Percentiles rank a stretch among this genome's conserved stretches.
Evolutionary conservation across 2,113 vertebrate species (phyloP).

Genomic region (Trematocara unimaculatum): DNA sequence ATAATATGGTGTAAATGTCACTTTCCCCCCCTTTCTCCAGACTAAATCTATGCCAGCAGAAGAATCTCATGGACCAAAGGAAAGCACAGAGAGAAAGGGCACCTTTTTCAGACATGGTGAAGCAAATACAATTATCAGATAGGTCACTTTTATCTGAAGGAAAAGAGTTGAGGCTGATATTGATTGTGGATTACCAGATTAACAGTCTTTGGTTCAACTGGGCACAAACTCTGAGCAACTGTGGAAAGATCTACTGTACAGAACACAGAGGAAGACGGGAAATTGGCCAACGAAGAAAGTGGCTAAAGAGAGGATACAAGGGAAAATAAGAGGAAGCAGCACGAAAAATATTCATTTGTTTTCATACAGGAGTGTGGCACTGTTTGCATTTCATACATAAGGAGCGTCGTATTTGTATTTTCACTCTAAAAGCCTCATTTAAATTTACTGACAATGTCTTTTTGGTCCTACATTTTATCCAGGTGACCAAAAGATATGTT

Average conservation of each 20-base stretch:
- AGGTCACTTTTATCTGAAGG: slow-evolving; percentile 36
- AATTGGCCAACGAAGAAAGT: not conserved
- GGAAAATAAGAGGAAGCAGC: slow-evolving; percentile 11
- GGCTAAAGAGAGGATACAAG: not conserved
- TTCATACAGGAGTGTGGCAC: not conserved
- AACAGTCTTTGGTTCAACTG: slow-evolving; percentile 31
- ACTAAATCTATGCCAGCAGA: slow-evolving; percentile 15
- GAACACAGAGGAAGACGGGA: not conserved
- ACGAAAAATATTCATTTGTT: not conserved
- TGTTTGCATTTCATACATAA: not conserved
- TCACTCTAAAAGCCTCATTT: not conserved
- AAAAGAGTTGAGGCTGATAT: slow-evolving; percentile 41
- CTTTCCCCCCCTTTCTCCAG: not conserved
- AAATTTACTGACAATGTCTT: not conserved
- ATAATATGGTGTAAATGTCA: not conserved
- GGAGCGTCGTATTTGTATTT: not conserved
- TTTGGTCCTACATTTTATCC: not conserved
- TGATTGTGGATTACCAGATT: slow-evolving; percentile 63
- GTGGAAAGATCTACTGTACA: slow-evolving; percentile 1
- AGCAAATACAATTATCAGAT: slow-evolving; percentile 51
- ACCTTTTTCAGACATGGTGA: slow-evolving; percentile 6
- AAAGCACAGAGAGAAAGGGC: slow-evolving; percentile 4
- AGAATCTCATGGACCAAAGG: slow-evolving; percentile 19
- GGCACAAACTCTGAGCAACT: slow-evolving; percentile 7
- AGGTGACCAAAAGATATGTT: not conserved